These are phyloP conservation scores for Julus scandinavius DNA, from an alignment of 2,888 invertebrate genomes.

Conservation along the genomic window DNA sequence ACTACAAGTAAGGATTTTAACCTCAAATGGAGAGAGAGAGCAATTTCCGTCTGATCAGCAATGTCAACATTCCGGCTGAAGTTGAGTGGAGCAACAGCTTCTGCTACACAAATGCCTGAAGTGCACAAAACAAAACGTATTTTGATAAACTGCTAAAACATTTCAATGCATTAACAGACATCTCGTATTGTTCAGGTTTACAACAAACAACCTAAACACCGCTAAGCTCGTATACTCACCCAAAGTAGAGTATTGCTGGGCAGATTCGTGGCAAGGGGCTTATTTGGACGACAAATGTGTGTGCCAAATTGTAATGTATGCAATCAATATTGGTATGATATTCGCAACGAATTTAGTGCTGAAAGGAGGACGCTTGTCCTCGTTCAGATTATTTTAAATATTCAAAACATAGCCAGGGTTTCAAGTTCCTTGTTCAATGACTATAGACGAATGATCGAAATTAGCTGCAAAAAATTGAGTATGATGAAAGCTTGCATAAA, in stretches of 20 bases:
- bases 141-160: constrained; percentile 46
- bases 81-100: constrained; percentile 54
- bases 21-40: constrained; percentile 57
- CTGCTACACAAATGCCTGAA: constrained; percentile 57
- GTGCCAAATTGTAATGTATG: not conserved
- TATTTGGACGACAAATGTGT: constrained; percentile 19
- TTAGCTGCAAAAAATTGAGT: too few relatives aligned
- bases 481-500: too few relatives aligned
- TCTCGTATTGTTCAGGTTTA: not conserved
- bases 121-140: constrained; percentile 58
- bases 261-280: not conserved
- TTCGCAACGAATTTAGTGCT: constrained; percentile 16
- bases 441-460: too few relatives aligned
- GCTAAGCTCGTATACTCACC: constrained; percentile 31
- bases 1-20: constrained; percentile 58
- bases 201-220: constrained; percentile 30
- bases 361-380: not conserved
- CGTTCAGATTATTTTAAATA: not conserved
- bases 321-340: not conserved
- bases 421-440: not conserved
- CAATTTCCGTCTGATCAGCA: constrained; percentile 51
- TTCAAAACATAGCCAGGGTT: not conserved
- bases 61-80: constrained; percentile 53
- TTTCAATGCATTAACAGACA: constrained; percentile 24
- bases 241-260: not conserved